A percentile compares a stretch with the other conserved stretches of the same genome.
These are phyloP conservation scores for Aphrophora alni DNA, from an alignment of 2,888 invertebrate genomes.

Conservation along the genomic window DNA sequence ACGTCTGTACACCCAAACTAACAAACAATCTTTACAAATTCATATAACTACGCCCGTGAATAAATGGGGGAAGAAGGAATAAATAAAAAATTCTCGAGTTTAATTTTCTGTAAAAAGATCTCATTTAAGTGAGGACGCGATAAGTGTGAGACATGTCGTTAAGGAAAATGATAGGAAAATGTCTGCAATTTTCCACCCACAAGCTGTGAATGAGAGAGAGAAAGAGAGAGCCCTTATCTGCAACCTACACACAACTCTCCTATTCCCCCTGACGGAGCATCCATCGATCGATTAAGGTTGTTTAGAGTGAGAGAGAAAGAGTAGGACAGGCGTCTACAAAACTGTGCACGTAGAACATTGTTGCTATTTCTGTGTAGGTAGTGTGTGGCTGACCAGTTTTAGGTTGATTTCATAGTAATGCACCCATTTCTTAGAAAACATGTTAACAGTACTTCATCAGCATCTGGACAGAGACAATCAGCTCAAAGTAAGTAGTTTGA, in stretches of 20 bases:
- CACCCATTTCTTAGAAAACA: background rate
- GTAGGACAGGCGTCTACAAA: background rate
- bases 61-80: too few relatives aligned
- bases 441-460: background rate
- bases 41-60: background rate
- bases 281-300: slow-evolving; percentile 2
- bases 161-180: background rate
- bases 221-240: background rate
- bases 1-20: too few relatives aligned
- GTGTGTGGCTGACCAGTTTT: too few relatives aligned
- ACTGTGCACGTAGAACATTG: background rate
- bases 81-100: background rate
- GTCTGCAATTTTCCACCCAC: background rate
- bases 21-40: too few relatives aligned
- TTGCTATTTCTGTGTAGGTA: background rate
- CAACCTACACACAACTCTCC: background rate
- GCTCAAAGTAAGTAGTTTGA: background rate
- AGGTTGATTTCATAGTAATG: background rate
- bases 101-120: background rate
- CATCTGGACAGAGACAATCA: background rate
- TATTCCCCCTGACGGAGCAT: background rate
- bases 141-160: background rate
- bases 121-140: background rate
- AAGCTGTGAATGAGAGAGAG: background rate
- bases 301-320: background rate